Base-by-base conservation (phyloP, 2,888 invertebrate genomes). In the Phanerotoma sp. region DNA sequence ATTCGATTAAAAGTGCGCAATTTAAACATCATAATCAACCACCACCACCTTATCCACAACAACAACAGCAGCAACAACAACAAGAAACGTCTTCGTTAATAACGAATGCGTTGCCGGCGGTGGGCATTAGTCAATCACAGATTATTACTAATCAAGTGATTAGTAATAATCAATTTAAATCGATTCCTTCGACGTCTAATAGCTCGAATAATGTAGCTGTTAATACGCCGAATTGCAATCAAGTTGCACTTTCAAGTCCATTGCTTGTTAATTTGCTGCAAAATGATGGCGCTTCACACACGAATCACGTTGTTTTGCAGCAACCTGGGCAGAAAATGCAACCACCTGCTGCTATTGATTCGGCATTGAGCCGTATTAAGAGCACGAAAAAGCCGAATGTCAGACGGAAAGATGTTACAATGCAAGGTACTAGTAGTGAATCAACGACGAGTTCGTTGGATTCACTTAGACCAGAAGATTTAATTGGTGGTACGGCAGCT, bases 181-280 rank as follows among this genome's bases (percentile, higher is more conserved):
- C 49, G n/a, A 49, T 16, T 18, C 49, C 49, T 18, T 49, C 49
- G 20, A 49, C 49, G 16, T 49, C 49, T 13, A 32, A 13, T 30
- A 13, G 20, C 40, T 20, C 11, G 11, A 46, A 20, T 20, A 58
- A 40, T 54, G 41, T 61, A 20, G 46, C 54, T 7, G 66, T n/a
- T n/a, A n/a, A 71, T 56, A 68, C 62, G 61, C 64, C 70, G 28
- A 68, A 66, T 54, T 64, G 62, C 56, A 77, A 75, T 62, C 77
- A 85, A 60, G 90, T 90, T 63, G 90, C 89, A 53, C 85, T 89
- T 77, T 93, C 87, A 62, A 95, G 94, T 72, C 96, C 96, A 18
- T 80, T 96, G 64, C 81, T 96, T 62, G 96, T 96, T 28, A 96
- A 96, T 78, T 79, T 96, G 64, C 81, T 96, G 67, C 95, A 96